Percentiles rank a stretch among this genome's conserved stretches.
Evolutionary conservation across 30 jellyfish, hydroid and myxozoan species (phyloP).

Genomic region (Aurelia sp.): DNA sequence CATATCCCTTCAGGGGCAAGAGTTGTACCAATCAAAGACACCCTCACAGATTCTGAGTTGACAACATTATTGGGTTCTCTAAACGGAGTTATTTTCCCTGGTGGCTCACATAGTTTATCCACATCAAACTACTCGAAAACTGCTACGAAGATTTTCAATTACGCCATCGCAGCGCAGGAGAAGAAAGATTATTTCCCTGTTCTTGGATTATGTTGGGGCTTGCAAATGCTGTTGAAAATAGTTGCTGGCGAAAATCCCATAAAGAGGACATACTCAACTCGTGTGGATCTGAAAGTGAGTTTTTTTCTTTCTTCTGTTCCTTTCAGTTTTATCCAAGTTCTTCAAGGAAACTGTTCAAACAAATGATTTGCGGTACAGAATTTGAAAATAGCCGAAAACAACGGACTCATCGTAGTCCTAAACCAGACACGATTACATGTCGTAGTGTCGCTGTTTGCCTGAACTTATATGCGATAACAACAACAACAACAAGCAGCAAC

Average conservation of each 20-base stretch:
- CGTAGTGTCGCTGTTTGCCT: no score
- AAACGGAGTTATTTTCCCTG: constrained; percentile 79
- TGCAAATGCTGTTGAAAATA: constrained; percentile 48
- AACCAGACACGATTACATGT: no score
- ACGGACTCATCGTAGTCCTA: no score
- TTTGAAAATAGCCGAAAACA: no score
- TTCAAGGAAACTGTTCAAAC: no score
- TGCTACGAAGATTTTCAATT: constrained; percentile 43
- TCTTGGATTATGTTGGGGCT: constrained; percentile 70
- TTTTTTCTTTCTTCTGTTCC: no score
- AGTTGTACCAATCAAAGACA: constrained; percentile 77
- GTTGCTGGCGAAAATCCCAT: constrained; percentile 40
- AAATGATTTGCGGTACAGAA: no score
- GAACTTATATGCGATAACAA: no score
- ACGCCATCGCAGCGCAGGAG: constrained; percentile 67
- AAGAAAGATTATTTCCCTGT: constrained; percentile 74
- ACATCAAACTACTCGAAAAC: constrained; percentile 49
- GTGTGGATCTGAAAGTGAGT: constrained; percentile 21
- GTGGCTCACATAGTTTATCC: constrained; percentile 70
- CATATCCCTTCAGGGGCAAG: constrained; percentile 67
- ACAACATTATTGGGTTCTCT: constrained; percentile 42
- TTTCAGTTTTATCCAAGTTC: no score
- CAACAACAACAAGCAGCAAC: no score
- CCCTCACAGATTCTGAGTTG: constrained; percentile 36
- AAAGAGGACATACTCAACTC: constrained; percentile 42